phyloP scores from a whole-genome alignment of 2,888 invertebrate genomes.

The Drosophila testacea region DNA sequence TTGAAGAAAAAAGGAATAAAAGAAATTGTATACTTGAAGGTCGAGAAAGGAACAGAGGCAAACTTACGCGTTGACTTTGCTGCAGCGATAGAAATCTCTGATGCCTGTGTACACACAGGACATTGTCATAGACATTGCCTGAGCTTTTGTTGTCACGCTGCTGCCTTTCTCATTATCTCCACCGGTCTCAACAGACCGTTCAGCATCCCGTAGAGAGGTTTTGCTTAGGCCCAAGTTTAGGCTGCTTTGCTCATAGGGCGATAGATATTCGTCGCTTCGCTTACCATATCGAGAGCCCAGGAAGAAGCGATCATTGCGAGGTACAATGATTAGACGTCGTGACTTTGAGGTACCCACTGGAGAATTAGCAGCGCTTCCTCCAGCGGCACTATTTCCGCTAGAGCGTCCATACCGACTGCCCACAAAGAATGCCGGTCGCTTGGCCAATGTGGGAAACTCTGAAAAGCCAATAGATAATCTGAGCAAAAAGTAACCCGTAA shows the following conservation, averaged over 20 bases:
- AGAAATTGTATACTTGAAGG: conserved; percentile 5
- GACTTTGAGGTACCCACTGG: conserved; percentile 78
- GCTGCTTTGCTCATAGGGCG: conserved; percentile 70
- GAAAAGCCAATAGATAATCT: not conserved
- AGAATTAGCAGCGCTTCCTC: conserved; percentile 30
- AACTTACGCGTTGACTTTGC: conserved; percentile 85
- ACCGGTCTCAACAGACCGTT: conserved; percentile 39
- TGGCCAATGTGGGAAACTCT: conserved; percentile 70
- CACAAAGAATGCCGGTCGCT: conserved; percentile 85
- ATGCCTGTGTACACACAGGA: conserved; percentile 86
- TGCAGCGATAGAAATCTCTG: conserved; percentile 86
- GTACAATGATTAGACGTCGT: conserved; percentile 83
- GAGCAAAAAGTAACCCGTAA: not conserved
- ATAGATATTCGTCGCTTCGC: conserved; percentile 73
- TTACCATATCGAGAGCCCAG: conserved; percentile 85
- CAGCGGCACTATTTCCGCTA: conserved; percentile 54
- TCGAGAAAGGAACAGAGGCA: not conserved
- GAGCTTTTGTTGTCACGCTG: conserved; percentile 15
- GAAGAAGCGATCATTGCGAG: conserved; percentile 85
- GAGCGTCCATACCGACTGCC: conserved; percentile 86
- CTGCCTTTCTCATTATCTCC: conserved; percentile 22
- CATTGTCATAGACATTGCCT: conserved; percentile 53
- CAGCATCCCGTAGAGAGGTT: conserved; percentile 10
- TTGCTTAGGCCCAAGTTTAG: conserved; percentile 44
- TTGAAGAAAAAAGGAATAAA: not conserved